Evolutionary conservation across 2,113 vertebrate genomes (phyloP).

Genomic region (Nestor notabilis): DNA sequence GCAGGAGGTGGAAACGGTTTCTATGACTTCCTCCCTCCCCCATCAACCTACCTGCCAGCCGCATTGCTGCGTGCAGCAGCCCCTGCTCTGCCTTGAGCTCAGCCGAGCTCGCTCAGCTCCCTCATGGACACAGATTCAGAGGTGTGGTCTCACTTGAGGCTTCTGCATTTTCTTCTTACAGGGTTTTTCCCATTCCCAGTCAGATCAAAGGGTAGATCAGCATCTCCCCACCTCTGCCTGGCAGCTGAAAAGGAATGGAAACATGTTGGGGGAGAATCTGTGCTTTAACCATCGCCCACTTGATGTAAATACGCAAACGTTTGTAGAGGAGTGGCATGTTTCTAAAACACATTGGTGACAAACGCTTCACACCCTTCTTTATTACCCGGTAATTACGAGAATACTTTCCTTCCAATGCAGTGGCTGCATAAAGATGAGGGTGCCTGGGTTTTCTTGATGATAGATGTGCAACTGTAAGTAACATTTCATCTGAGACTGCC

Average conservation of each 20-base stretch:
- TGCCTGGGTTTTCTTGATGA: neutral
- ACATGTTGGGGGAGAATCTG: neutral
- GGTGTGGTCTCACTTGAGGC: neutral
- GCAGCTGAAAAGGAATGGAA: neutral
- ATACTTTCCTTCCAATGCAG: neutral
- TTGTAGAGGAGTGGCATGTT: neutral
- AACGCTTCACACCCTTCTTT: neutral
- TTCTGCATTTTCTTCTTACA: neutral
- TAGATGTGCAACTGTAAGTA: neutral
- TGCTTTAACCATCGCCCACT: neutral
- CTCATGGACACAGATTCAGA: neutral
- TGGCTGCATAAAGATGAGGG: neutral
- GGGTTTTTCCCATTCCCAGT: neutral
- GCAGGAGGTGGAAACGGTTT: neutral
- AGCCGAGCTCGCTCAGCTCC: accelerated
- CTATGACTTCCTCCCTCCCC: neutral
- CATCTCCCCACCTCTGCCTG: neutral
- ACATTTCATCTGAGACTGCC: neutral
- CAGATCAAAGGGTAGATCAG: neutral
- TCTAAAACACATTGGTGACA: neutral
- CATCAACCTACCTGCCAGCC: neutral
- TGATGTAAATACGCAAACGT: neutral
- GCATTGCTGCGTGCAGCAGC: accelerated
- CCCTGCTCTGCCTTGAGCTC: neutral
- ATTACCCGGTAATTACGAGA: neutral